Base-by-base conservation (phyloP, 2,888 invertebrate genomes). In the Drosophila percnosoma region DNA sequence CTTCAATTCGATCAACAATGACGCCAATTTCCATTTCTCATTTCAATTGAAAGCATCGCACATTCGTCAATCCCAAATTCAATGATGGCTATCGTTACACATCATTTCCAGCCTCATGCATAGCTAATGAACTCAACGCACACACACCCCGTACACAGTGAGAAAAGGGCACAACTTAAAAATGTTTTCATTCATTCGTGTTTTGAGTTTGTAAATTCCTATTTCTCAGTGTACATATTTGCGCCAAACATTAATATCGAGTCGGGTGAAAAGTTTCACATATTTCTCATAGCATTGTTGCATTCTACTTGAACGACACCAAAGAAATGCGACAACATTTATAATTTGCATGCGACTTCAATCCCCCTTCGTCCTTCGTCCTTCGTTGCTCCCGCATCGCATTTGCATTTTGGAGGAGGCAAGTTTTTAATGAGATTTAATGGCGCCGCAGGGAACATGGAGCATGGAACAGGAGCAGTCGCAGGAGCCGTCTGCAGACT, bases 371-470 rank as follows among this genome's bases (percentile, higher is more conserved):
- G 57, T 2, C n/a, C 24, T 27, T 29, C 48, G 31, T 29, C 11
- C 21, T 7, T 29, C 33, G 33, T 27, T 27, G 34, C 40, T 62
- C 40, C 66, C 42, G 48, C 13, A 42, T 49, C 77, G 61, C 49
- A 61, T 61, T 74, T 74, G 68, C 54, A 62, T 36, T 18, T 42
- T 18, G 60, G 36, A 71, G 80, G 76, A 71, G 76, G 54, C 68
- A 87, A 89, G 87, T 87, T 87, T 87, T 80, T 87, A 89, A 89
- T 87, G 80, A 85, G 87, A 87, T 89, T 89, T 83, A 87, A 87
- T 85, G 87, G 83, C 82, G 87, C 87, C 89, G 64, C 80, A 80
- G 87, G 87, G 87, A 89, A 36, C 66, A 51, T 24, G 52, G 53
- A 66, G 57, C 34, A 8, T 4, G 70, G 59, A 68, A 57, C 59